A percentile compares a stretch with the other conserved stretches of the same genome.
Evolutionary conservation across 2,888 invertebrate genomes (phyloP).

Genomic region (Leucophora obtusa): DNA sequence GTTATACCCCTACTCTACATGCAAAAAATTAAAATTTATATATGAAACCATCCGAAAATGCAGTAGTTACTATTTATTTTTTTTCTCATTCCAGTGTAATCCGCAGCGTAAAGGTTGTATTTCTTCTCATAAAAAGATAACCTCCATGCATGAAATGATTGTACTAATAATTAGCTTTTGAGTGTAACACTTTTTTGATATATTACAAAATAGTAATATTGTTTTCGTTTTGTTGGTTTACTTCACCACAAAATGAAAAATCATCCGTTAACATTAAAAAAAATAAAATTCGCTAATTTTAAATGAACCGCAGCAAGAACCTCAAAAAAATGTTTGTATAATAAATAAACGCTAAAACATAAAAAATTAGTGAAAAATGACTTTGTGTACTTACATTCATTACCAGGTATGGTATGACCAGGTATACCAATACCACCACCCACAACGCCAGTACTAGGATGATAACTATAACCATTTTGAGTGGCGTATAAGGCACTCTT

Average conservation of each 20-base stretch:
- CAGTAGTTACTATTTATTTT: no score
- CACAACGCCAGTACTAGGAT: conserved; percentile 83
- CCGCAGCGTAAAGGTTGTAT: no score
- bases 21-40: no score
- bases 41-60: no score
- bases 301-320: conserved; percentile 37
- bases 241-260: conserved; percentile 37
- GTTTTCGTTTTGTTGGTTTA: conserved; percentile 18
- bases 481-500: conserved; percentile 91
- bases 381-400: conserved; percentile 85
- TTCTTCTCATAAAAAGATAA: no score
- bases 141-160: neutral
- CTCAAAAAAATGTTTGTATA: conserved; percentile 3
- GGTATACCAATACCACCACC: conserved; percentile 80
- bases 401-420: conserved; percentile 85
- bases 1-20: no score
- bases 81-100: no score
- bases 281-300: conserved; percentile 4
- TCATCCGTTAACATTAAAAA: conserved; percentile 20
- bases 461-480: conserved; percentile 92
- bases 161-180: no score
- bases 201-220: conserved; percentile 20
- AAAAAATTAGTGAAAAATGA: conserved; percentile 24
- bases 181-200: conserved; percentile 32
- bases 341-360: conserved; percentile 19